These are phyloP conservation scores for Leptarthrus brevirostris DNA, from an alignment of 2,888 invertebrate species.

Conservation along the genomic window DNA sequence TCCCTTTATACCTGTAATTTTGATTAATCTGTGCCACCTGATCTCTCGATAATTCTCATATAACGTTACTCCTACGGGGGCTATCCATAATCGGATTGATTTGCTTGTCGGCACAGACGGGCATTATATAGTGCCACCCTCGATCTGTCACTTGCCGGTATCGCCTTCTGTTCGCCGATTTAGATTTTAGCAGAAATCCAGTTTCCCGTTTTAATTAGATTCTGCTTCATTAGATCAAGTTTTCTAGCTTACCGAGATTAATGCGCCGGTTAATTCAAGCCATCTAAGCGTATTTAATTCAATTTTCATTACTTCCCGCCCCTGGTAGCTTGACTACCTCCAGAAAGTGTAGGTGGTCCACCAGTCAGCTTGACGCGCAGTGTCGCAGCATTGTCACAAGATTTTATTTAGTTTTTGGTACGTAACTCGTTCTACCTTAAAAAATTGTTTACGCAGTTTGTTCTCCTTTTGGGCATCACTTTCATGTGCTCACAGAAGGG, in stretches of 20 bases:
- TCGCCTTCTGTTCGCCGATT: background rate
- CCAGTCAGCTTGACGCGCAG: background rate
- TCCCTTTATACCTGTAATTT: slow-evolving; percentile 4
- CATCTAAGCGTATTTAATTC: slow-evolving; percentile 7
- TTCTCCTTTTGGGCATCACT: too few species aligned
- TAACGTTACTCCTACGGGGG: background rate
- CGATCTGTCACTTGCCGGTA: background rate
- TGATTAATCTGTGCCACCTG: slow-evolving; percentile 1
- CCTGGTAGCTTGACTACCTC: background rate
- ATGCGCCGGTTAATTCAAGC: slow-evolving; percentile 4
- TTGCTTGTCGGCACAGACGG: background rate
- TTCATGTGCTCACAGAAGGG: too few species aligned
- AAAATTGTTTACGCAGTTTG: too few species aligned
- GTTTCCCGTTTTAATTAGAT: slow-evolving; percentile 13
- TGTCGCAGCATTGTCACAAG: too few species aligned
- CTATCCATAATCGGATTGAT: background rate
- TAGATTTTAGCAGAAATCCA: background rate
- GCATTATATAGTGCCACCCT: background rate
- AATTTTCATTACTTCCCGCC: slow-evolving; percentile 5
- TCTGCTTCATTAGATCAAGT: slow-evolving; percentile 2
- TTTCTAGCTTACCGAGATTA: slow-evolving; percentile 3
- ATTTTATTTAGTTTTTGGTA: too few species aligned
- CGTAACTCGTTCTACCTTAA: too few species aligned
- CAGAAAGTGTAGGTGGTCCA: slow-evolving; percentile 10
- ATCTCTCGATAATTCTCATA: background rate